Base-by-base conservation (phyloP, 2,113 vertebrate genomes). In the Serilophus lunatus region DNA sequence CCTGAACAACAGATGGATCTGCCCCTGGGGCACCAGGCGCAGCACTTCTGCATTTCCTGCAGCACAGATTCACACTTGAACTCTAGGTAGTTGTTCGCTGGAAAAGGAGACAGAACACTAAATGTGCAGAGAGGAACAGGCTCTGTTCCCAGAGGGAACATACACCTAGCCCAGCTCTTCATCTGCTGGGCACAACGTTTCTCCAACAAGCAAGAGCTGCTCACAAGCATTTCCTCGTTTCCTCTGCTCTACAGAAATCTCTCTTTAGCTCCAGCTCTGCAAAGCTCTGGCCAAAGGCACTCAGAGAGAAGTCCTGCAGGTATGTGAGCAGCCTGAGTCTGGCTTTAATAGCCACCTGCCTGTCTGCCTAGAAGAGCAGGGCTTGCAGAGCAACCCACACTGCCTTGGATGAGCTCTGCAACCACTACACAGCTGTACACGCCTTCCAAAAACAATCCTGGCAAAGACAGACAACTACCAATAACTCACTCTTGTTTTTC, bases 81-180 rank as follows among this genome's bases (percentile, higher is more conserved):
- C 91, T 98, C 98, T 88, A 95, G 13, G 92, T 99, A 99, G 87
- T 97, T 98, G 96, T 99, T 98, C 17, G 86, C 98, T 99, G 97
- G 66, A 97, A 98, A 88, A 96, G 19, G 25, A 92, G 68, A 61
- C 92, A 70, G 96, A 44, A 92, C 51, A 40, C 45, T 33, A 35
- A 89, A 63, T 66, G 75, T 92, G 60, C 74, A 75, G 74, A 66
- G 47, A n/a, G 35, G 24, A 86, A 66, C 31, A 61, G 81, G 33
- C 49, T 79, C 35, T 71, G 51, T 42, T 69, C 65, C 78, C 22
- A 0, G 19, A 63, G 53, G 47, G 42, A 72, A 19, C 17, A 12
- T n/a, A n/a, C 18, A 49, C 18, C 42, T 8, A 78, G 35, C 57
- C 59, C 75, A 76, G 71, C 75, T 88, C 79, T 82, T 38, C 60